Percentiles rank a stretch among this genome's conserved stretches.
Evolutionary conservation across 2,888 invertebrate genomes (phyloP).

Genomic region (Cheilosia pagana): DNA sequence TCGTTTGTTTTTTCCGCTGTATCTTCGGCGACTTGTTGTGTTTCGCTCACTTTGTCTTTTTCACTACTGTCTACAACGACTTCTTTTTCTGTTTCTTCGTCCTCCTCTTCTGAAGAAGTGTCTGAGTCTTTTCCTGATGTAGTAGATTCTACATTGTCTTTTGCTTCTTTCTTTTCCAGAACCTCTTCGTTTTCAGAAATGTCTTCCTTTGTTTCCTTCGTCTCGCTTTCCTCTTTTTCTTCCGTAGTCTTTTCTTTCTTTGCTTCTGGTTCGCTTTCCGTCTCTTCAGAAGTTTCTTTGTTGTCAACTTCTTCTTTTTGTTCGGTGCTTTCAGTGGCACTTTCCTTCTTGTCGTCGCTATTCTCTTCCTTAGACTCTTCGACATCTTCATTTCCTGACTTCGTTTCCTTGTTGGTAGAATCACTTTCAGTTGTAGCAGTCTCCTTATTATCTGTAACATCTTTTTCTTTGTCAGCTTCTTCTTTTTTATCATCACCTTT

Average conservation of each 20-base stretch:
- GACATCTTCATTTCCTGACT: constrained; percentile 11
- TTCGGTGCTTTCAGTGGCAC: neutral
- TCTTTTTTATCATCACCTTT: constrained; percentile 33
- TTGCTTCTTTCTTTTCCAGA: constrained; percentile 44
- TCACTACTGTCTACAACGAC: constrained; percentile 17
- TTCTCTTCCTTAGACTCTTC: constrained; percentile 16
- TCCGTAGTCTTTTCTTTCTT: constrained; percentile 43
- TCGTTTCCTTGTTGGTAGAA: constrained; percentile 41
- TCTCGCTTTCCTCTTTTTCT: constrained; percentile 34
- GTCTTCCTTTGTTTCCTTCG: constrained; percentile 52
- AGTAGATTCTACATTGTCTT: constrained; percentile 46
- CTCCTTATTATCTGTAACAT: constrained; percentile 34
- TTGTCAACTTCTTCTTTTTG: constrained; percentile 13
- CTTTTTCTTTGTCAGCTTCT: constrained; percentile 43
- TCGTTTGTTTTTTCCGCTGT: constrained; percentile 26
- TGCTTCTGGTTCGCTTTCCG: constrained; percentile 39
- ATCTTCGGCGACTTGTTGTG: constrained; percentile 13
- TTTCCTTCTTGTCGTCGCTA: constrained; percentile 29
- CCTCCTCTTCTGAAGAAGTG: constrained; percentile 21
- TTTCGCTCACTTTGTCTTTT: constrained; percentile 12
- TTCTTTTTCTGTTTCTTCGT: constrained; percentile 30
- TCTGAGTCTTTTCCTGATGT: constrained; percentile 61
- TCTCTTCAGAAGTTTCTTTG: neutral
- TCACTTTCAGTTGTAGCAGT: constrained; percentile 12
- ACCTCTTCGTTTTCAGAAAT: constrained; percentile 42